Evolutionary conservation across 1,140 invertebrate species (phyloP).

Genomic region (Chlorops oryzae): DNA sequence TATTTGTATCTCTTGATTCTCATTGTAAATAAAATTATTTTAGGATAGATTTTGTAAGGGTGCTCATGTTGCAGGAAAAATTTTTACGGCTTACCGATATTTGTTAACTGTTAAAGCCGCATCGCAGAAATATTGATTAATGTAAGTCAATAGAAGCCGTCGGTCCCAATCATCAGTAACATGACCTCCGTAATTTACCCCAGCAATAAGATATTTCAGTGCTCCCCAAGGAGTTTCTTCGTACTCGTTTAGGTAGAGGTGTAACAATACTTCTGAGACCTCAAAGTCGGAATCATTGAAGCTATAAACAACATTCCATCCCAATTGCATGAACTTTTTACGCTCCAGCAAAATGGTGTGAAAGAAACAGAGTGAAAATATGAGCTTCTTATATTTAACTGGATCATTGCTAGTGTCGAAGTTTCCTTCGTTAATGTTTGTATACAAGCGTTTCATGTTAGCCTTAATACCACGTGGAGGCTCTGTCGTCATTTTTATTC

Average conservation of each 20-base stretch:
- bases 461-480: constrained; percentile 84
- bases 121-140: constrained; percentile 73
- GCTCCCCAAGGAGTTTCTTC: constrained; percentile 84
- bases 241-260: constrained; percentile 78
- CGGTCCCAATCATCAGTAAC: constrained; percentile 94
- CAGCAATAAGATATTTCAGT: constrained; percentile 83
- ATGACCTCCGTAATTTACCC: constrained; percentile 90
- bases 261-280: constrained; percentile 73
- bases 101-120: constrained; percentile 57
- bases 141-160: constrained; percentile 70
- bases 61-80: background rate
- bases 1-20: no score
- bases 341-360: constrained; percentile 82
- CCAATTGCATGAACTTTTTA: constrained; percentile 83
- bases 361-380: constrained; percentile 85
- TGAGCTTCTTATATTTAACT: constrained; percentile 76
- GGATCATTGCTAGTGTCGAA: constrained; percentile 69
- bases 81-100: constrained; percentile 48
- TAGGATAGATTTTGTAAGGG: no score
- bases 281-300: constrained; percentile 89
- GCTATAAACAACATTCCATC: constrained; percentile 84
- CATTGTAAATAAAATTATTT: no score
- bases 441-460: constrained; percentile 81
- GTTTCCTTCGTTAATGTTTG: constrained; percentile 73
- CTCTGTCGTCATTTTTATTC: constrained; percentile 92